Percentiles rank a stretch among this genome's conserved stretches.
phyloP scores from a whole-genome alignment of 2,888 invertebrate species.

The Halocaridina rubra region DNA sequence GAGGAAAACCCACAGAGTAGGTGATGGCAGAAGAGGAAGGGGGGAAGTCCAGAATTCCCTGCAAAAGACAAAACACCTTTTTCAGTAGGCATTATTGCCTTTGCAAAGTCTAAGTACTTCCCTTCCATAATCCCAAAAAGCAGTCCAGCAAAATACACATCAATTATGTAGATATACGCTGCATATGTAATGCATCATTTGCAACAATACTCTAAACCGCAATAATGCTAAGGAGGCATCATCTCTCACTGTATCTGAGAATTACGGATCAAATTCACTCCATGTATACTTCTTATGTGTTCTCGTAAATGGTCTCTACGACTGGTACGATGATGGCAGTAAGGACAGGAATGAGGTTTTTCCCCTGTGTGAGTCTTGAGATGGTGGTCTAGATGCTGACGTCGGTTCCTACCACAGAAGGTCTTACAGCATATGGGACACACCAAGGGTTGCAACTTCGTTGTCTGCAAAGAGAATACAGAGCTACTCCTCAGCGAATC shows the following conservation, averaged over 20 bases:
- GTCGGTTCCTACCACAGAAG: constrained; percentile 59
- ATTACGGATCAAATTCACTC: background rate
- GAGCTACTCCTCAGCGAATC: constrained; percentile 55
- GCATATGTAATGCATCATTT: too few species aligned
- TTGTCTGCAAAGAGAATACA: constrained; percentile 58
- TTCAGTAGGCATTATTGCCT: background rate
- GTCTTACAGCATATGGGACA: constrained; percentile 60
- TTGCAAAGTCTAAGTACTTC: too few species aligned
- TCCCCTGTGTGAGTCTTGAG: constrained; percentile 58
- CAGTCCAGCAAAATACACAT: too few species aligned
- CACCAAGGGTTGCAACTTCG: constrained; percentile 23
- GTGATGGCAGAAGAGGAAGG: background rate
- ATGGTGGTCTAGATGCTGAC: constrained; percentile 60
- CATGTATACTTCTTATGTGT: constrained; percentile 53
- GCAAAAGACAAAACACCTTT: constrained; percentile 50
- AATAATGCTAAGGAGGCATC: too few species aligned
- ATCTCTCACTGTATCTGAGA: too few species aligned
- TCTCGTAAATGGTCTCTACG: constrained; percentile 54
- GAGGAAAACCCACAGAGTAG: constrained; percentile 38
- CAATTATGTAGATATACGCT: too few species aligned
- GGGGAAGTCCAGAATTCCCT: constrained; percentile 40
- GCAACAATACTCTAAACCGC: too few species aligned
- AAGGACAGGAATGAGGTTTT: constrained; percentile 57
- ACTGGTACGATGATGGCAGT: constrained; percentile 58
- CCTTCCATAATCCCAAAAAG: too few species aligned